Evolutionary conservation across 2,888 invertebrate genomes (phyloP).

Genomic region (Polylopha cassiicola): DNA sequence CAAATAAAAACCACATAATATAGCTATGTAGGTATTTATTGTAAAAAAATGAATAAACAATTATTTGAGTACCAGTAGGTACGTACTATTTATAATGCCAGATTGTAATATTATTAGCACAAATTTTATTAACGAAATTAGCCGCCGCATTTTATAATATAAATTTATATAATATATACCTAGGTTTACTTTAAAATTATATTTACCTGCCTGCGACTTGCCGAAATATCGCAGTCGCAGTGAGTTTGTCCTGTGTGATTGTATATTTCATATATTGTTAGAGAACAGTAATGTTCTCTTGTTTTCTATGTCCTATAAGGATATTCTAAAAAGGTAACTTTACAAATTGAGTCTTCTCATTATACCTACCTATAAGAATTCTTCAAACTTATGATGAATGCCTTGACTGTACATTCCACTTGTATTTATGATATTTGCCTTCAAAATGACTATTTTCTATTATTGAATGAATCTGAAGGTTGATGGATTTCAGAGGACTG

Average conservation of each 20-base stretch:
- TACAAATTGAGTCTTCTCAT: constrained; percentile 19
- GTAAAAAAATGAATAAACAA: constrained; percentile 4
- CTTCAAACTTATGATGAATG: constrained; percentile 68
- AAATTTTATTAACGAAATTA: constrained; percentile 3
- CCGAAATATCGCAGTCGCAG: background rate
- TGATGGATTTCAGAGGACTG: constrained; percentile 36
- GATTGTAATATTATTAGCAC: constrained; percentile 8
- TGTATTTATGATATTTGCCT: constrained; percentile 66
- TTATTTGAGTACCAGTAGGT: background rate
- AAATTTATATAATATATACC: constrained; percentile 4
- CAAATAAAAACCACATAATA: too few relatives aligned
- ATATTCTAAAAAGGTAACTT: constrained; percentile 11
- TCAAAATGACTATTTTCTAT: constrained; percentile 59
- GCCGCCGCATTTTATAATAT: constrained; percentile 7
- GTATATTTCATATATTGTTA: constrained; percentile 9
- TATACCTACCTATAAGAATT: constrained; percentile 31
- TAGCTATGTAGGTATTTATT: background rate
- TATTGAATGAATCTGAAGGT: constrained; percentile 36
- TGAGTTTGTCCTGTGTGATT: constrained; percentile 2
- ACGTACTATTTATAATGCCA: constrained; percentile 6
- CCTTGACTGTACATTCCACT: constrained; percentile 74
- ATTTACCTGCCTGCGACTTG: background rate
- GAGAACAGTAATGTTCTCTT: constrained; percentile 15
- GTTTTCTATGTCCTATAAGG: constrained; percentile 12
- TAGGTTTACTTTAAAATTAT: too few relatives aligned